Conservation (phyloP, 2,797 vertebrate genomes). For the Mastacembelus armatus region DNA sequence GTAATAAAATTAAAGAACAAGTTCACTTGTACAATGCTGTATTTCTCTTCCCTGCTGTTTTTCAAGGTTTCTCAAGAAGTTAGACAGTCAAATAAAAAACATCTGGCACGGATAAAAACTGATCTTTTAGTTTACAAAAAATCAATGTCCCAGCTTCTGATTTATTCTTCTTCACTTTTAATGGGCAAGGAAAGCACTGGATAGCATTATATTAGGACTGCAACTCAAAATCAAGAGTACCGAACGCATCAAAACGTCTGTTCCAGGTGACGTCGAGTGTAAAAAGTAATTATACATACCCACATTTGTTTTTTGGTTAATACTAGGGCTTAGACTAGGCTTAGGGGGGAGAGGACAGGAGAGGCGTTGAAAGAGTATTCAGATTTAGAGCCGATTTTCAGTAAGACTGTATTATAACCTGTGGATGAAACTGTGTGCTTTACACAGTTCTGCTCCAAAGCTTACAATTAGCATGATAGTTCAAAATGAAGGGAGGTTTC, state of each 20-base stretch:
- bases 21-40: not conserved
- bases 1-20: conserved; percentile 2
- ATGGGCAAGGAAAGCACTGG: not conserved
- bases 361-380: conserved; percentile 5
- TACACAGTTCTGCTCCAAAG: conserved; percentile 39
- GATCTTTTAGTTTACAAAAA: conserved; percentile 54
- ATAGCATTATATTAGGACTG: not conserved
- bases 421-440: conserved; percentile 37
- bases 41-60: not conserved
- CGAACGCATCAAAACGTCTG: conserved; percentile 2
- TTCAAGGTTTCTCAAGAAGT: not conserved
- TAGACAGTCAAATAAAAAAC: conserved; percentile 18
- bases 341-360: conserved; percentile 3
- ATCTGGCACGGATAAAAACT: conserved; percentile 57
- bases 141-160: conserved; percentile 39
- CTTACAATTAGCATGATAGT: conserved; percentile 39
- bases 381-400: conserved; percentile 25
- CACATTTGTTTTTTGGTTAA: conserved; percentile 17
- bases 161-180: conserved; percentile 30
- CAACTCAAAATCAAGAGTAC: conserved; percentile 3
- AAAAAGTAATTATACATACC: conserved; percentile 10
- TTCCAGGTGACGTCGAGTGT: not conserved
- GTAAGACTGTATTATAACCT: conserved; percentile 33
- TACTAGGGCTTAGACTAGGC: conserved; percentile 6
- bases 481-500: conserved; percentile 36